Conservation (phyloP, 37 sponge, comb jelly and placozoan species). For the Geodia barretti region DNA sequence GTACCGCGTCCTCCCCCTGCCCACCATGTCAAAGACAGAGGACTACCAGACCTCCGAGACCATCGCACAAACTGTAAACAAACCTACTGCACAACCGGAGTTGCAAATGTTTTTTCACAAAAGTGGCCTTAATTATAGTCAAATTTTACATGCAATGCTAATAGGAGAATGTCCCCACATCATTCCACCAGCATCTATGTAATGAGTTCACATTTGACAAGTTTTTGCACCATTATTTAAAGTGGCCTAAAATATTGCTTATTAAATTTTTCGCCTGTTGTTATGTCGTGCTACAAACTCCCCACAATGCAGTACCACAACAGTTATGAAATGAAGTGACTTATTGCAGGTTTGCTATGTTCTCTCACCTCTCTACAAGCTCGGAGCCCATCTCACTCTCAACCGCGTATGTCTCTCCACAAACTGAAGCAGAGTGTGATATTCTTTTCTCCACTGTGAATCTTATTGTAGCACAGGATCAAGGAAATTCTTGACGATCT, state of each 20-base stretch:
- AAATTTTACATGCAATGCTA: too few relatives aligned
- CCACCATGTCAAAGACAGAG: conserved; percentile 58
- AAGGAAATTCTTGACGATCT: conserved; percentile 66
- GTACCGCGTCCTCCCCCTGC: conserved; percentile 38
- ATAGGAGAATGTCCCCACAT: too few relatives aligned
- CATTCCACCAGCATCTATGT: too few relatives aligned
- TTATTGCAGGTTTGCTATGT: conserved; percentile 47
- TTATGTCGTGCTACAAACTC: background rate
- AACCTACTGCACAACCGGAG: too few relatives aligned
- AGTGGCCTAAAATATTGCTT: too few relatives aligned
- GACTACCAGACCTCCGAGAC: conserved; percentile 58
- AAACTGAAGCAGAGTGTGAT: conserved; percentile 56
- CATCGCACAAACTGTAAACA: conserved; percentile 51
- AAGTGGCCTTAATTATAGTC: too few relatives aligned
- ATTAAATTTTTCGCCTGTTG: background rate
- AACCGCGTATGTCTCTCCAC: too few relatives aligned
- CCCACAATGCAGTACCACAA: background rate
- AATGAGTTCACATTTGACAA: too few relatives aligned
- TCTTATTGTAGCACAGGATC: conserved; percentile 37
- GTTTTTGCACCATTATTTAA: too few relatives aligned
- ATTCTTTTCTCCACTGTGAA: background rate
- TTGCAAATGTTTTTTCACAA: too few relatives aligned
- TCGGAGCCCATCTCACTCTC: conserved; percentile 65
- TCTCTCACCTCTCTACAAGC: conserved; percentile 58
- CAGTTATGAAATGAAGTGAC: background rate